Base-by-base conservation (phyloP, 1,140 invertebrate genomes). In the Panagrolaimus sp. region DNA sequence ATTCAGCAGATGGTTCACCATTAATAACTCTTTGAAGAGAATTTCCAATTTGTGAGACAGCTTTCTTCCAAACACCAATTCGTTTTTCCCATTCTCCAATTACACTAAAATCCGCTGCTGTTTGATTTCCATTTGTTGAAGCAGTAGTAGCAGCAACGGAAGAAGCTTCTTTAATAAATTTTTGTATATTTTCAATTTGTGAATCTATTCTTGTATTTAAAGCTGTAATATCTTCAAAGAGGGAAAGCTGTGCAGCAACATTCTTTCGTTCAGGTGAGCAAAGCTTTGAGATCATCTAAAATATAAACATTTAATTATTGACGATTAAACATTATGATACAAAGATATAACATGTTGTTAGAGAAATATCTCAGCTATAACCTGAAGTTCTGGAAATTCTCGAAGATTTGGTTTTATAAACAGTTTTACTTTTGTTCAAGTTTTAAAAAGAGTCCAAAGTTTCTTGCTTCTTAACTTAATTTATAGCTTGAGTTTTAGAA, bases 181-280 rank as follows among this genome's bases (percentile, higher is more conserved):
- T 58, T 21, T 58, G 52, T 26, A 58, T 58, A 28, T 21, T 28
- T 21, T 58, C 52, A n/a, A 28, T 58, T 28, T 21, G 21, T 12
- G 52, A 26, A 21, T 58, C 52, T n/a, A 58, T 28, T 28, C 28
- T 21, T 21, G 52, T 28, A 10, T 21, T 28, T 21, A 58, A 28
- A 14, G 21, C 21, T 58, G 21, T 12, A 28, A 28, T 28, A 26
- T 58, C 52, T 21, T 58, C 52, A 28, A 58, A 58, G 17, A 58
- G 52, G 3, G 21, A 21, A n/a, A 58, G 12, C 52, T 58, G 52
- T 21, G 52, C 52, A 12, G 52, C 52, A 28, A 58, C 52, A 21
- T 58, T 58, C 8, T 58, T 58, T 12, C 52, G 52, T 28, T 58
- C 52, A 21, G 52, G n/a, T 12, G 52, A 58, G 17, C 52, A 24